phyloP scores from a whole-genome alignment of 2,113 vertebrate species.

The Pygoscelis adeliae region DNA sequence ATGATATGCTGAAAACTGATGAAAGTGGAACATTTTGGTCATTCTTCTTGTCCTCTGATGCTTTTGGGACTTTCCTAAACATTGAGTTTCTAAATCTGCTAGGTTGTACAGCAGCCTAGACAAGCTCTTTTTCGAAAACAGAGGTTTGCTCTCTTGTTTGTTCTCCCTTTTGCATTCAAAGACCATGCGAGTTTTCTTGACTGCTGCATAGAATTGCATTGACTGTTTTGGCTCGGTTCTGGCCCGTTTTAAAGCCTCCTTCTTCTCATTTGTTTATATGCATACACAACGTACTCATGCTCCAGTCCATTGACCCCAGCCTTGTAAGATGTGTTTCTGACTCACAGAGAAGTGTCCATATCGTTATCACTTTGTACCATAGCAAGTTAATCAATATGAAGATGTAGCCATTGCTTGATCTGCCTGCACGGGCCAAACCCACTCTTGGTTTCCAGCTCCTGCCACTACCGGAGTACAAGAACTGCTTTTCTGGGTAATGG shows the following conservation, averaged over 20 bases:
- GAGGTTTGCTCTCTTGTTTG: not conserved
- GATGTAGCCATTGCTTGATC: not conserved
- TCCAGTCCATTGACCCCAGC: not conserved
- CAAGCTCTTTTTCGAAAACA: too few relatives aligned
- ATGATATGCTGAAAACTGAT: not conserved
- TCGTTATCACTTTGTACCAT: fast-evolving
- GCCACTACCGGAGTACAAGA: too few relatives aligned
- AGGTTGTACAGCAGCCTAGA: not conserved
- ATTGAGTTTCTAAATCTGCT: fast-evolving
- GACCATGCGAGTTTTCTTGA: not conserved
- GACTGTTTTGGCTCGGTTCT: not conserved
- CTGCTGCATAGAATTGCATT: too few relatives aligned
- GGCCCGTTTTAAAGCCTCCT: not conserved
- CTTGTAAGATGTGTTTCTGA: not conserved
- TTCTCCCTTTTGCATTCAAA: not conserved
- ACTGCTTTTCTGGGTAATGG: not conserved
- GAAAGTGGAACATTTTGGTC: not conserved
- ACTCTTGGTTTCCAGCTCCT: not conserved
- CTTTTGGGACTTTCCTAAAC: not conserved
- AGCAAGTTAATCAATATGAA: not conserved
- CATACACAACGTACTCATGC: fast-evolving
- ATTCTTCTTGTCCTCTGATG: not conserved
- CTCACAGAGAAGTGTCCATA: fast-evolving
- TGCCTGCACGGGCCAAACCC: not conserved
- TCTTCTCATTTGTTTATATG: fast-evolving